Base-by-base conservation (phyloP, 2,113 vertebrate species). In the Psophia crepitans region DNA sequence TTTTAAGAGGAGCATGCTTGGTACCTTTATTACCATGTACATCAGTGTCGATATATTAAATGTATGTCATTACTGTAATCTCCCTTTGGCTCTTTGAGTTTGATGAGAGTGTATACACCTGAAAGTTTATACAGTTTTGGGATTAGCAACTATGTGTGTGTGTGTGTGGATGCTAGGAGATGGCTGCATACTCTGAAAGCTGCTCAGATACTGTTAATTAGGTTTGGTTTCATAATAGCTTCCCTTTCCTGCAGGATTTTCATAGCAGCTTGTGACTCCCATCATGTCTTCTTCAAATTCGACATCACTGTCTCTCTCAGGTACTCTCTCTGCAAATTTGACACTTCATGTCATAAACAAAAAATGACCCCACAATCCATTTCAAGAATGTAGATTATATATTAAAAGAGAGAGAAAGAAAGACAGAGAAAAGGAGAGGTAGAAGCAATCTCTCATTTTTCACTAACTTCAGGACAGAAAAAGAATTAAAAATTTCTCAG, bases 151-250 rank as follows among this genome's bases (percentile, higher is more conserved):
- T 64, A 19, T n/a, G 33, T 73, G 68, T 93, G 35, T 93, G 27
- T 85, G 81, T 64, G 28, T 37, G 71, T 49, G 19, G 44, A 12
- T 68, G 65, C 41, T 28, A 54, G n/a, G 35, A 54, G 11, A 41
- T 69, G 44, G 21, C 48, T 92, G 77, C 79, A 94, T 87, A 94
- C 8, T 94, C 64, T 84, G 61, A 94, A 81, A 41, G 64, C 64
- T 94, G 28, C 75, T 92, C 85, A 82, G 78, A 86, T 90, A 86
- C 69, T 96, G 56, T 94, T 96, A 93, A 61, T 80, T 75, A 90
- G 82, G 39, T 73, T 91, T 94, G 75, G 37, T 66, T 96, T 56
- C 79, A 30, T 76, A 93, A 81, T 20, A 94, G 33, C 33, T 86
- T 23, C 37, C 9, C 28, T 79, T 97, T 94, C 69, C 80, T 80